Base-by-base conservation (phyloP, 2,797 vertebrate genomes). In the Lutjanus campechanus region DNA sequence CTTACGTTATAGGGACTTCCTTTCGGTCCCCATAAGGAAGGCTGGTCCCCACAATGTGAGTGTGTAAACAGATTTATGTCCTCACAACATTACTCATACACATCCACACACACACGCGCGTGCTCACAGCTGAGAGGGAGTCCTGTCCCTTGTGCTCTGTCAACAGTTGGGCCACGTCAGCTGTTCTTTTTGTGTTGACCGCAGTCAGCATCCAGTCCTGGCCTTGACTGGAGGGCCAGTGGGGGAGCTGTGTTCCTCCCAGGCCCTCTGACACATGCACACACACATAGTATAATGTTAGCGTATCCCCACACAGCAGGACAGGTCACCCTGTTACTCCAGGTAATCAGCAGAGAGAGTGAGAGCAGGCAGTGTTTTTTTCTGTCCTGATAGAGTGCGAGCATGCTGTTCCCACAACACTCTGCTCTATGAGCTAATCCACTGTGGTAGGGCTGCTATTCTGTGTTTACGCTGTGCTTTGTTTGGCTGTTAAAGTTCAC, bases 111-210 rank as follows among this genome's bases (percentile, higher is more conserved):
- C 66, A 50, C 40, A 29, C 66, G 53, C 43, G 60, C 73, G 41
- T 65, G 55, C n/a, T 36, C 44, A 46, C n/a, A 82, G 76, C 81
- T 73, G 79, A 83, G 68, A 71, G 69, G 65, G 73, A 76, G 84
- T 65, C 59, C 56, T 87, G 81, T 79, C 88, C 77, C 77, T 72
- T 76, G 56, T 64, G 84, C 79, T 89, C 83, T 74, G 83, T 90
- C 82, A 87, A 84, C 85, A 86, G 80, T 88, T 84, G 77, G 83
- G 83, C 93, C 89, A 93, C 81, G 89, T 95, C 94, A 95, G 95
- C 93, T 89, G 67, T 88, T 87, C 85, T 65, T 79, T 93, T 91
- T 84, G 72, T 90, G 93, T 91, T 93, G 92, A 93, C 88, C 63
- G 16, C 79, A 90, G 88, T 86, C 85, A 84, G 84, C 91, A 85